Evolutionary conservation across 2,888 invertebrate species (phyloP), one percentile per base, ranked within the genome.

Genomic region (Nasonia oneida): DNA sequence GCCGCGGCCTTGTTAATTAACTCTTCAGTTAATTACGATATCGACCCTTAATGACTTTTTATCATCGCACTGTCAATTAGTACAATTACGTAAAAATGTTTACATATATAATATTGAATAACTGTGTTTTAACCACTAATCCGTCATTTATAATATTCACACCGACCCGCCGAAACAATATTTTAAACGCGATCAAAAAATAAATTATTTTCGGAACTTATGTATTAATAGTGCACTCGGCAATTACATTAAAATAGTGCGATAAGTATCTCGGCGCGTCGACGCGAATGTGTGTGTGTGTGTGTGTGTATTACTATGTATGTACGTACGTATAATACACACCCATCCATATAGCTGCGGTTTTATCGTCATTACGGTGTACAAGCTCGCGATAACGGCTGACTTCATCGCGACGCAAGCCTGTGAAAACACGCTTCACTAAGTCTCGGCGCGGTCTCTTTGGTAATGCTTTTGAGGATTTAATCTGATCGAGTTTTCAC

Each of bases 351-450:
- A 6, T 15, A 6, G 57, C 57, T 8, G 53, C 12, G 61, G 61
- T 47, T 42, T 39, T 77, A 77, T 77, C 61, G 77, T 61, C 53
- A 77, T 77, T 77, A 61, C 37, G 37, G 10, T 33, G 61, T 14
- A 37, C 47, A 42, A 67, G 42, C 78, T 39, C 15, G 57, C 57
- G 64, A 67, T 78, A 42, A 64, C 64, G 47, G 75, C 12, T 18
- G 10, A 12, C 12, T 64, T 78, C n/a, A n/a, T 50, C 64, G 14
- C 15, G 14, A 42, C 5, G 14, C 61, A 42, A n/a, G 64, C 29
- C 64, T 78, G 37, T 53, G 42, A 64, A 64, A 78, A 42, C 78
- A 78, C n/a, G 29, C 78, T 15, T 78, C 23, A 64, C 15, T 64
- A 47, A 23, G 2, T 75, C 14, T n/a, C 33, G 4, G 57, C n/a